These are phyloP conservation scores for Dolichopus griseipennis DNA, from an alignment of 2,888 invertebrate genomes.

Conservation along the genomic window DNA sequence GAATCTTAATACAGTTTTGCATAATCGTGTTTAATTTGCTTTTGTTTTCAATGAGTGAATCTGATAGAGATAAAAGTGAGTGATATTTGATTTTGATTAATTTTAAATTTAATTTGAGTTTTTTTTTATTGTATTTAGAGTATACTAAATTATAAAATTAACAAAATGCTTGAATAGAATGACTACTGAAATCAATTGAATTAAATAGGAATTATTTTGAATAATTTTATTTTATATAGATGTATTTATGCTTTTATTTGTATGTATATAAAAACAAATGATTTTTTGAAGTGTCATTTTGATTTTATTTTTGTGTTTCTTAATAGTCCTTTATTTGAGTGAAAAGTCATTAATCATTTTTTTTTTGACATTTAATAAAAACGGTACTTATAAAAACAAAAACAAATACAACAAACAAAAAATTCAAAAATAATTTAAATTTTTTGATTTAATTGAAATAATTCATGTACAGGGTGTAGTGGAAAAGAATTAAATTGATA, in stretches of 20 bases:
- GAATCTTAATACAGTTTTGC: too few species aligned
- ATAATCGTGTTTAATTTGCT: background rate
- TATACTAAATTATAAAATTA: too few species aligned
- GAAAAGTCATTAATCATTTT: conserved; percentile 1
- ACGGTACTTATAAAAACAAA: background rate
- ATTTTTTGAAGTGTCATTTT: background rate
- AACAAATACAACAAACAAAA: background rate
- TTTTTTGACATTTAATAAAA: background rate
- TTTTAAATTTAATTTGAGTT: too few species aligned
- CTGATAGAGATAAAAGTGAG: background rate
- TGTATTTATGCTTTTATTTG: too few species aligned
- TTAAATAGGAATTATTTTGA: background rate
- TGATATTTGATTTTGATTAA: background rate
- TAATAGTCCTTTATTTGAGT: background rate
- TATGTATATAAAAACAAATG: background rate
- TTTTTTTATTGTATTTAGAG: too few species aligned
- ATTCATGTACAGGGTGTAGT: too few species aligned
- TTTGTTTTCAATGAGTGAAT: background rate
- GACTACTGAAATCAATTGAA: too few species aligned
- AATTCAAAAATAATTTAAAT: background rate
- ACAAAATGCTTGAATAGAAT: too few species aligned
- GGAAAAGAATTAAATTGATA: too few species aligned
- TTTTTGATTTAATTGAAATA: too few species aligned
- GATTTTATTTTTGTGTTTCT: too few species aligned
- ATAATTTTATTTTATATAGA: background rate